Evolutionary conservation across 64 coral and sea anemone species (phyloP).

Genomic region (Anthopleura sola): DNA sequence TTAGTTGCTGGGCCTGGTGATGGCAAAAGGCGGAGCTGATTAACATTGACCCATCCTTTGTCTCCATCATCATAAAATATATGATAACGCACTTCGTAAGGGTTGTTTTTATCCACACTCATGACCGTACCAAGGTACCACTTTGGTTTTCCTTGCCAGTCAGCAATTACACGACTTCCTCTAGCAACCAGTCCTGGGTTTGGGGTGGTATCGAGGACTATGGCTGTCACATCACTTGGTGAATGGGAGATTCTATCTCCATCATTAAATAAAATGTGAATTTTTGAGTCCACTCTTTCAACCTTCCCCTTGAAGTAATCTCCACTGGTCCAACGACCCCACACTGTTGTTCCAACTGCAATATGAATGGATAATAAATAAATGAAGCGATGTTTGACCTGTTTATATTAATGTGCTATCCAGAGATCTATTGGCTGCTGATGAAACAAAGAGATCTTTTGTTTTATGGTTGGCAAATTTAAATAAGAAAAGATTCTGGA

Average conservation of each 20-base stretch:
- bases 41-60: conserved; percentile 25
- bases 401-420: too few species aligned
- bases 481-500: too few species aligned
- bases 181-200: conserved; percentile 31
- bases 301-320: conserved; percentile 61
- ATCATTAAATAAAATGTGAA: conserved; percentile 64
- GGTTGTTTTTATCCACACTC: conserved; percentile 23
- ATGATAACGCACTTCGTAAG: conserved; percentile 11
- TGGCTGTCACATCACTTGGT: conserved; percentile 20
- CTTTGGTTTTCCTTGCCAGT: conserved; percentile 35
- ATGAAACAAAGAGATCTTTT: too few species aligned
- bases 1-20: conserved; percentile 21
- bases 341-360: conserved; percentile 62
- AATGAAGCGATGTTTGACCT: not conserved
- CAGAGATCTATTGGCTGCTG: too few species aligned
- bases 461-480: too few species aligned
- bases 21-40: conserved; percentile 36
- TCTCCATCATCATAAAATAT: conserved; percentile 44
- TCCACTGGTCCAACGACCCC: conserved; percentile 57
- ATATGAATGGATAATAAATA: not conserved
- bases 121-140: conserved; percentile 17
- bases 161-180: conserved; percentile 67
- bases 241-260: conserved; percentile 60
- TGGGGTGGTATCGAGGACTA: conserved; percentile 55
- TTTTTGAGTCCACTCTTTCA: conserved; percentile 29